Evolutionary conservation across 2,797 vertebrate genomes (phyloP).

Genomic region (Limnodromus scolopaceus): DNA sequence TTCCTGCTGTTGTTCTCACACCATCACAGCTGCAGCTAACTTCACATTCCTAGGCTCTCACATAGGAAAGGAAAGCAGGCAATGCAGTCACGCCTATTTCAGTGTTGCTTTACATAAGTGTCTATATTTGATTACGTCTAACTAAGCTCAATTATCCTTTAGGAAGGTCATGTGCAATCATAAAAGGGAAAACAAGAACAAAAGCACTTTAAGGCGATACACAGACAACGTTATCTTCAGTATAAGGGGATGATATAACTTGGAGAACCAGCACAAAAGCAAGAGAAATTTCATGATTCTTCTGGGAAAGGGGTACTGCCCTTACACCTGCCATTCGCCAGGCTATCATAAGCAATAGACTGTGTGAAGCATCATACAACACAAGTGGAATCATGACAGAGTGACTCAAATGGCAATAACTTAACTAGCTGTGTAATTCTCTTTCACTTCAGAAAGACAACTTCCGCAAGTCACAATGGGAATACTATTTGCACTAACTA

Average conservation of each 20-base stretch:
- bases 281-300: background rate
- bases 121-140: background rate
- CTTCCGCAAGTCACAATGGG: background rate
- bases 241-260: background rate
- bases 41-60: background rate
- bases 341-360: background rate
- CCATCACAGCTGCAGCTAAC: background rate
- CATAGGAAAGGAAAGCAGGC: background rate
- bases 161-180: background rate
- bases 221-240: background rate
- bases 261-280: background rate
- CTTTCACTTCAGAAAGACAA: background rate
- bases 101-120: background rate
- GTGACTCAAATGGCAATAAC: background rate
- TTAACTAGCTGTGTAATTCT: background rate
- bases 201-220: background rate
- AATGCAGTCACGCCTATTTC: background rate
- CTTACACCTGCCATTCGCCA: fast-evolving
- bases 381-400: background rate
- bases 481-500: background rate
- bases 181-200: background rate
- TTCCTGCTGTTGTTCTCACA: background rate
- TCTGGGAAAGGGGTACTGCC: background rate
- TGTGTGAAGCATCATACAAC: background rate
- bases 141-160: background rate